phyloP scores from a whole-genome alignment of 2,797 vertebrate genomes.

The Typhlichthys subterraneus region DNA sequence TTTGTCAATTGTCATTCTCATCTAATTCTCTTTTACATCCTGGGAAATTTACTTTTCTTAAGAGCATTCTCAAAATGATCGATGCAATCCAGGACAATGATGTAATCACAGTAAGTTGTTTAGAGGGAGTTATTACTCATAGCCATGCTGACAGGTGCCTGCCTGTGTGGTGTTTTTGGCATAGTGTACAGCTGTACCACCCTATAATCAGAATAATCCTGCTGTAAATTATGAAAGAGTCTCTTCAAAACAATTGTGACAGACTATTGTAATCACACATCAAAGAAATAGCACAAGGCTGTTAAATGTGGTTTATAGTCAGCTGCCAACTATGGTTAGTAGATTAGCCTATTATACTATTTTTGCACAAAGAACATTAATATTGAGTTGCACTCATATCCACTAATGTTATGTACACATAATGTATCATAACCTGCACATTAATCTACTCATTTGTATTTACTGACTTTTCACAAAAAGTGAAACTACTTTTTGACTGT shows the following conservation, averaged over 20 bases:
- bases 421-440: too few species aligned
- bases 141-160: not conserved
- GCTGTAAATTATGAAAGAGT: not conserved
- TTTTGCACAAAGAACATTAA: constrained; percentile 4
- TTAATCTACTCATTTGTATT: too few species aligned
- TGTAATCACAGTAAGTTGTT: not conserved
- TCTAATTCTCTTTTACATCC: too few species aligned
- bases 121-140: not conserved
- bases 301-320: too few species aligned
- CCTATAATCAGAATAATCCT: not conserved
- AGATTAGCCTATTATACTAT: not conserved
- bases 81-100: not conserved
- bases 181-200: not conserved
- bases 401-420: too few species aligned
- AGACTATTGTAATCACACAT: not conserved
- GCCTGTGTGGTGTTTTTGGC: not conserved
- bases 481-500: too few species aligned
- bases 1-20: too few species aligned
- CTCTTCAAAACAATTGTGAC: not conserved
- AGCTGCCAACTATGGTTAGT: not conserved
- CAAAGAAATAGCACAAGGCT: too few species aligned
- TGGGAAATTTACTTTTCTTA: too few species aligned
- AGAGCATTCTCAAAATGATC: not conserved
- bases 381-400: too few species aligned
- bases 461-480: too few species aligned